Percentiles rank a stretch among this genome's conserved stretches.
Evolutionary conservation across 2,888 invertebrate genomes (phyloP).

Genomic region (Tridacna crocea): DNA sequence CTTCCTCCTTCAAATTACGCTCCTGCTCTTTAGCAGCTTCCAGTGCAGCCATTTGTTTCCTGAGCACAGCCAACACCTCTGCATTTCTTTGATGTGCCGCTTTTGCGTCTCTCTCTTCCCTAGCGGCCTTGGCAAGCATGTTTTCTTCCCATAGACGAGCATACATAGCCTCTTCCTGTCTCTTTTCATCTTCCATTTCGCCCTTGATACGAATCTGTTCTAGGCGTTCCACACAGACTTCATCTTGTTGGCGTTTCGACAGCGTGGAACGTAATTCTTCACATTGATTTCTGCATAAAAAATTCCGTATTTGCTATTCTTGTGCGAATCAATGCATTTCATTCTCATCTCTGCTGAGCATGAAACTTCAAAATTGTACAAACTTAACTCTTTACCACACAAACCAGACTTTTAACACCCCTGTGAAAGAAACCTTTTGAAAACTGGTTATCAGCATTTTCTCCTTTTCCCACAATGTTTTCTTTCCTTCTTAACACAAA

Average conservation of each 20-base stretch:
- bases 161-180: constrained; percentile 81
- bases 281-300: constrained; percentile 79
- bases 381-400: neutral
- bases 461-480: no score
- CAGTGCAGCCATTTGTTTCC: constrained; percentile 82
- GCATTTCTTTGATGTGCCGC: constrained; percentile 78
- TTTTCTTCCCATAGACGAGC: constrained; percentile 83
- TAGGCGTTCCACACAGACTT: constrained; percentile 81
- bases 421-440: no score
- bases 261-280: constrained; percentile 82
- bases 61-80: constrained; percentile 78
- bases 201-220: constrained; percentile 76
- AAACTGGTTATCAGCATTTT: no score
- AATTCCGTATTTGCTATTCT: neutral
- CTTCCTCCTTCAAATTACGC: constrained; percentile 79
- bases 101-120: constrained; percentile 81
- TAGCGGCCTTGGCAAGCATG: constrained; percentile 80
- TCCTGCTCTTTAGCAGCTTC: constrained; percentile 80
- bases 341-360: no score
- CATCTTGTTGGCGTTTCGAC: constrained; percentile 81
- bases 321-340: neutral
- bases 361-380: no score
- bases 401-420: neutral
- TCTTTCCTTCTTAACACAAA: no score
- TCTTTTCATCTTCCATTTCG: constrained; percentile 68